A percentile compares a stretch with the other conserved stretches of the same genome.
Conservation (phyloP, 2,888 invertebrate genomes). For the Nemurella pictetii region DNA sequence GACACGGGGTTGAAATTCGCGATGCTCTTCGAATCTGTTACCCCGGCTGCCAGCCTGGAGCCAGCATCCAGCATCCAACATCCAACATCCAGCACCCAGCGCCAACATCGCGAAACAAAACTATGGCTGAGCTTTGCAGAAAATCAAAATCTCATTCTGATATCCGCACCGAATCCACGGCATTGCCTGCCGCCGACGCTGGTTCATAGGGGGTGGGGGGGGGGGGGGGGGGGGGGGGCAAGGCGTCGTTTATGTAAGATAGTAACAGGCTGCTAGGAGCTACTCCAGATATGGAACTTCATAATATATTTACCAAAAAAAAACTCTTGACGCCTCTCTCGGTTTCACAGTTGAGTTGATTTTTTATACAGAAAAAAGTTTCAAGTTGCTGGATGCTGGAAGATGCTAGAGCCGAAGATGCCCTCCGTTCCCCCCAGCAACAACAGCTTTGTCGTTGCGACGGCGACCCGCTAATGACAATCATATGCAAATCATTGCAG, state of each 20-base stretch:
- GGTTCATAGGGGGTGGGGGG: too few species aligned
- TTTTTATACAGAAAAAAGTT: conserved; percentile 22
- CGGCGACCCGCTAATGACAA: conserved; percentile 36
- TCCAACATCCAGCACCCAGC: too few species aligned
- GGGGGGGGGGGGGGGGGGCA: too few species aligned
- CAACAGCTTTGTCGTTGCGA: conserved; percentile 3
- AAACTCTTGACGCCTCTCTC: conserved; percentile 33
- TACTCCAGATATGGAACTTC: not conserved
- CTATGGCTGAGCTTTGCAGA: not conserved
- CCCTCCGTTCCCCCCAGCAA: not conserved
- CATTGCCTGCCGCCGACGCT: too few species aligned
- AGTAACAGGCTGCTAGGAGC: not conserved
- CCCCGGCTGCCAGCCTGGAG: too few species aligned
- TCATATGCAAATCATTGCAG: conserved; percentile 38
- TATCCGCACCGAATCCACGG: not conserved
- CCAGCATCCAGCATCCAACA: too few species aligned
- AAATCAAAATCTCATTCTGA: not conserved
- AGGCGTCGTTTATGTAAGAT: too few species aligned
- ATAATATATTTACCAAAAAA: not conserved
- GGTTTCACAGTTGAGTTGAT: conserved; percentile 37
- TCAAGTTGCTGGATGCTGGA: conserved; percentile 1
- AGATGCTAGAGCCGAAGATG: not conserved
- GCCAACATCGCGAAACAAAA: not conserved
- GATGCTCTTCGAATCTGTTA: not conserved
- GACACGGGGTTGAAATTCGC: not conserved